Base-by-base conservation (phyloP, 2,888 invertebrate species). In the Microctonus brassicae region DNA sequence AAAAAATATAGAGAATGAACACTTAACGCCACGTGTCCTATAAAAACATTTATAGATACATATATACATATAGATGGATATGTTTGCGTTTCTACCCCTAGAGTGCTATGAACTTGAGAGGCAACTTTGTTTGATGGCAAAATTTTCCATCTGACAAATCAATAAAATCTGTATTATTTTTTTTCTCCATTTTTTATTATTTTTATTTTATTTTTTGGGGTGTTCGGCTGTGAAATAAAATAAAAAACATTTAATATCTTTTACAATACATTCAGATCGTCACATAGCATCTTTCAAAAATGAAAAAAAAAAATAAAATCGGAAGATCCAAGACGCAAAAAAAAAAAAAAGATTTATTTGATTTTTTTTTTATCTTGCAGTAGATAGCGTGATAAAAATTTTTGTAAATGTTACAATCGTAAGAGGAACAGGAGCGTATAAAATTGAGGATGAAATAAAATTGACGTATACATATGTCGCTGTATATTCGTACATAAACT, bases 61-160 rank as follows among this genome's bases (percentile, higher is more conserved):
- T 55, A 13, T 20, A 47, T 47, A n/a, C 17, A 17, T 47, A 17
- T 47, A n/a, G 7, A n/a, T 47, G 9, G 17, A 47, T 24, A 11
- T 58, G 20, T 34, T n/a, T 58, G 17, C 58, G 2, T 33, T 13
- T 17, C 47, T 34, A 34, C 17, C 57, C 65, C 65, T 57, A 36
- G 65, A 66, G 65, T 66, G 24, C 36, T 17, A 55, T 66, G 39
- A 66, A 65, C 36, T 52, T 33, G 22, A 33, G 52, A 22, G 11
- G 22, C 17, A 13, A 39, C 26, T 34, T 24, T 34, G 34, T 53
- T 36, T 55, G 17, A 47, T 47, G 47, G 17, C n/a, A 47, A 47
- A 17, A 42, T 42, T 42, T 42, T 42, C n/a, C n/a, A 42, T 42
- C n/a, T n/a, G n/a, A 2, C 42, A 13, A 42, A 65, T 65, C 65